Conservation (phyloP, 2,888 invertebrate genomes). For the Bellardia bayeri region DNA sequence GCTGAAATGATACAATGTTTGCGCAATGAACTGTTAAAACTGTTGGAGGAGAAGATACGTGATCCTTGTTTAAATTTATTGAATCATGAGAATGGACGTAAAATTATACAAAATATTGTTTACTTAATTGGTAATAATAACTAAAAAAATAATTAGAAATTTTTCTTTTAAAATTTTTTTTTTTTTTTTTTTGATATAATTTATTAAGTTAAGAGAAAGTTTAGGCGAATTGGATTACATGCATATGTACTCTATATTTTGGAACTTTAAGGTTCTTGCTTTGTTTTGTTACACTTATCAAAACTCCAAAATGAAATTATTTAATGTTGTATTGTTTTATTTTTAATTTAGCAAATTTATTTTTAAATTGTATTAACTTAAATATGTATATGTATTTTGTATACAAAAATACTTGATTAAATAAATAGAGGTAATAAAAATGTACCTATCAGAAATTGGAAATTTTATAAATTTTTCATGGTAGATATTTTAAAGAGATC, state of each 20-base stretch:
- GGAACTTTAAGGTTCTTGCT: too few species aligned
- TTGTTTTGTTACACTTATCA: not conserved
- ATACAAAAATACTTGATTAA: not conserved
- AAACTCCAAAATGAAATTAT: not conserved
- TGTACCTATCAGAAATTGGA: too few species aligned
- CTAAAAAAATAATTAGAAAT: not conserved
- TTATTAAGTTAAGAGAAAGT: too few species aligned
- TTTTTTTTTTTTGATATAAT: too few species aligned
- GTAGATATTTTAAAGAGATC: too few species aligned
- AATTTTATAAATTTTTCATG: too few species aligned
- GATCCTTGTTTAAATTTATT: slow-evolving; percentile 91
- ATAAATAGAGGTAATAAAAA: too few species aligned
- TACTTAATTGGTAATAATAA: slow-evolving; percentile 86
- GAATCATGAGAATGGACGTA: slow-evolving; percentile 90
- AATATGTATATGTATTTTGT: not conserved
- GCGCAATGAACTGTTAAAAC: slow-evolving; percentile 89
- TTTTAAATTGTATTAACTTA: not conserved
- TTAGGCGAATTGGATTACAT: too few species aligned
- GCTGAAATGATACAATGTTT: slow-evolving; percentile 93
- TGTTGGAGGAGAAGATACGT: slow-evolving; percentile 93
- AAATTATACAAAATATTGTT: slow-evolving; percentile 91
- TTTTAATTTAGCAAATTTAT: slow-evolving; percentile 4
- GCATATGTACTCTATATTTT: too few species aligned
- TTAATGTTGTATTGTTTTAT: not conserved
- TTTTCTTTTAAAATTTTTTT: too few species aligned